Evolutionary conservation across 1,140 invertebrate species (phyloP).

Genomic region (Bombus haemorrhoidalis): DNA sequence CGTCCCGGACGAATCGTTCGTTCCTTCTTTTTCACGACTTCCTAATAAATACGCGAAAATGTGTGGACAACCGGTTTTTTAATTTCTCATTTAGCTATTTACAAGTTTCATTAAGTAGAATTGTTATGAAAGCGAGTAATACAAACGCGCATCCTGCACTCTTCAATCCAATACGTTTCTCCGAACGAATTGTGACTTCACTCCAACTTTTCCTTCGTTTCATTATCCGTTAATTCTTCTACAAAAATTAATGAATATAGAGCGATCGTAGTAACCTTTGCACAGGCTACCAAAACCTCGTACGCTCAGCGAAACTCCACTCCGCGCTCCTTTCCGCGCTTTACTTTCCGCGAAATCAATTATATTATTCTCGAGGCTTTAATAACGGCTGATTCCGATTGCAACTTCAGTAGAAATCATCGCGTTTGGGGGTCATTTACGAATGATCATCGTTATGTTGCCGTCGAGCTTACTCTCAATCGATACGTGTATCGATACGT

Average conservation of each 20-base stretch:
- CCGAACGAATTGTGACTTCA: not conserved
- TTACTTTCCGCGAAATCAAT: slow-evolving; percentile 5
- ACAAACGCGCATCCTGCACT: slow-evolving; percentile 11
- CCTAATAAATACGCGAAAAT: not conserved
- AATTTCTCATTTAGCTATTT: not conserved
- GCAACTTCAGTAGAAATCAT: not conserved
- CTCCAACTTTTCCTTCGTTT: slow-evolving; percentile 7
- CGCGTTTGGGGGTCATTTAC: too few species aligned
- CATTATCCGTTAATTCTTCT: slow-evolving; percentile 18
- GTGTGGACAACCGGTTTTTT: not conserved
- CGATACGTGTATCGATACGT: too few species aligned
- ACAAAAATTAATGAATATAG: slow-evolving; percentile 27
- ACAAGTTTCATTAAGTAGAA: not conserved
- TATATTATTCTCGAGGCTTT: not conserved
- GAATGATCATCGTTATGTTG: not conserved
- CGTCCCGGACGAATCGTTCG: too few species aligned
- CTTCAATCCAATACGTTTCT: not conserved
- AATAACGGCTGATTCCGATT: not conserved
- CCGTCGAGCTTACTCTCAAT: not conserved
- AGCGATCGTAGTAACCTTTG: slow-evolving; percentile 25
- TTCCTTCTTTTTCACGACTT: too few species aligned
- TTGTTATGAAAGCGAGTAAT: slow-evolving; percentile 8
- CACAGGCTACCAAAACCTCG: not conserved
- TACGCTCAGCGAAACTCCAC: not conserved
- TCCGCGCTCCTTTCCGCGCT: not conserved